Base-by-base conservation (phyloP, 2,797 vertebrate species). In the Hypotaenidia philippensis region DNA sequence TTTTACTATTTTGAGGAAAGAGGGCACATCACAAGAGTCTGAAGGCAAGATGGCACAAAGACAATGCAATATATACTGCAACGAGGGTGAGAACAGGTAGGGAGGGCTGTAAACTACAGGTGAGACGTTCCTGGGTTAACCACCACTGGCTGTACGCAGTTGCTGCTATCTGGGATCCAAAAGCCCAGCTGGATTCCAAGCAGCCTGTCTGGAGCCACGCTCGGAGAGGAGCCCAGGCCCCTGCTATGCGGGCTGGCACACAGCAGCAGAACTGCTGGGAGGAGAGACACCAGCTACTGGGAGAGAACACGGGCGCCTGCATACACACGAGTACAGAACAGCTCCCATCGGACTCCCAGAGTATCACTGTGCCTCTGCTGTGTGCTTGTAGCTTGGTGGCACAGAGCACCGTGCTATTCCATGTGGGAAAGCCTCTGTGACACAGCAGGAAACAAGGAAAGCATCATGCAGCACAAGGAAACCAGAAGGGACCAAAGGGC, bases 221-320 rank as follows among this genome's bases (percentile, higher is more conserved):
- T 25, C 68, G 25, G 77, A 26, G 36, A 31, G 7, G 6, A 61
- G 41, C 59, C 44, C 27, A 17, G 53, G 77, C 77, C 69, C 40
- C 40, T 41, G 40, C 14, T 16, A 41, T 16, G 83, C 0, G 3
- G 65, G 34, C 9, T 75, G 68, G 52, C 65, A 41, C 41, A 29
- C 11, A 36, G 72, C 52, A 61, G 45, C 57, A 64, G 20, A 41
- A 44, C 10, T 0, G 6, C 44, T 21, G 25, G 56, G 18, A 72
- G 74, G 41, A n/a, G 19, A 57, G 81, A n/a, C 9, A 29, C 15
- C 52, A 76, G 44, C 60, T 76, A 29, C n/a, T 83, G 57, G 29
- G 23, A 31, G 64, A 36, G 27, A 72, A 18, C 23, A 34, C 0
- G 4, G 23, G 13, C 1, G 0, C 8, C 63, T 31, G 32, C 8